These are phyloP conservation scores for Sphaerophoria rueppellii DNA, from an alignment of 2,888 invertebrate genomes.

Conservation along the genomic window DNA sequence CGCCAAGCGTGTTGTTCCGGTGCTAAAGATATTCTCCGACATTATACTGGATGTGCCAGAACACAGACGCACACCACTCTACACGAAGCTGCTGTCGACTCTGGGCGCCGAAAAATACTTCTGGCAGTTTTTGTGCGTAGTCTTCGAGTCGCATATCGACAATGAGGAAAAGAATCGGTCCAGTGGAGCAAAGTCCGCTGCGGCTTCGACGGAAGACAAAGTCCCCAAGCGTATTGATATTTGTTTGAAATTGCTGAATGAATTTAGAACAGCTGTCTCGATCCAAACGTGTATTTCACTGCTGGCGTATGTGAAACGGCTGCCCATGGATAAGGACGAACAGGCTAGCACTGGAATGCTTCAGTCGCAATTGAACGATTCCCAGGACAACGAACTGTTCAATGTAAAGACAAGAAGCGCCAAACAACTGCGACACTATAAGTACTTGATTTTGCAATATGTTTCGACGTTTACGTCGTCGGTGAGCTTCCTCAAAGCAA, in stretches of 20 bases:
- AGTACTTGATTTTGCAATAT: conserved; percentile 90
- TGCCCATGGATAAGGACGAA: conserved; percentile 86
- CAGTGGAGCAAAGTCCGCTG: conserved; percentile 43
- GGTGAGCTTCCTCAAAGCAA: conserved; percentile 87
- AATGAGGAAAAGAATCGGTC: conserved; percentile 83
- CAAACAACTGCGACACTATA: conserved; percentile 92
- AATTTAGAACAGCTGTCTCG: conserved; percentile 86
- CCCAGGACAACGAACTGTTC: conserved; percentile 82
- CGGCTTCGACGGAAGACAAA: conserved; percentile 79
- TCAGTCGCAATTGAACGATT: conserved; percentile 3
- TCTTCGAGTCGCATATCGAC: conserved; percentile 88
- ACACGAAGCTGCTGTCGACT: conserved; percentile 89
- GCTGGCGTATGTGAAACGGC: conserved; percentile 85
- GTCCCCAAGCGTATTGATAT: conserved; percentile 86
- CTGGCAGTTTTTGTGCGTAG: conserved; percentile 88
- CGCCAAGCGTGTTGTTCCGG: conserved; percentile 84
- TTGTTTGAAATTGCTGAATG: conserved; percentile 86
- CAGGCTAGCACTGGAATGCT: conserved; percentile 75
- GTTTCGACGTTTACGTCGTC: conserved; percentile 88
- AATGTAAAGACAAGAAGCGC: conserved; percentile 86
- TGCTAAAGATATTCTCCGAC: conserved; percentile 94
- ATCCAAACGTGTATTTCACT: conserved; percentile 87
- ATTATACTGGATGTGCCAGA: conserved; percentile 96
- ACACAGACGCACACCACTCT: conserved; percentile 92
- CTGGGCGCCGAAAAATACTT: conserved; percentile 86